Evolutionary conservation across 2,888 invertebrate genomes (phyloP), one percentile per base, ranked within the genome.

Genomic region (Xestia c-nigrum): DNA sequence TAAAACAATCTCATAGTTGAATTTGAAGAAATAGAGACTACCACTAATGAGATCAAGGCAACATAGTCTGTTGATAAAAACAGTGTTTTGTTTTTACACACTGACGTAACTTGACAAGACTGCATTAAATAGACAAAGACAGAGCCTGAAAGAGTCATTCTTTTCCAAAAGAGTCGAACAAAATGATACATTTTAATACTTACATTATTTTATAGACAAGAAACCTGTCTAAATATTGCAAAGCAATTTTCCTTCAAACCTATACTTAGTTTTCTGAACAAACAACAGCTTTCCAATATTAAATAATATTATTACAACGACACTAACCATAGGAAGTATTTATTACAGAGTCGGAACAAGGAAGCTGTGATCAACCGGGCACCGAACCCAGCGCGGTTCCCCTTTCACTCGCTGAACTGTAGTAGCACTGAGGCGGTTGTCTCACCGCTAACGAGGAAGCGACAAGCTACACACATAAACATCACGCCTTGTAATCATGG

Each of bases 391-490:
- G 70, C 64, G 64, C n/a, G n/a, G 43, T 64, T 87, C 84, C 86
- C 89, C 90, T 89, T 89, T 90, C 90, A 88, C 89, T 89, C 65
- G 74, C 40, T 77, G 80, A 80, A 80, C 84, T 80, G 66, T 57
- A 72, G 64, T 57, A 47, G 66, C 64, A 81, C 74, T 84, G 66
- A 77, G 59, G 63, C 64, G 4, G 14, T 1, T 7, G 64, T 43
- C 64, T 4, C 43, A 64, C 64, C n/a, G 64, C 0, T 3, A 57
- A 14, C 64, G 43, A 64, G 64, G 64, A 43, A 43, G 43, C 14
- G n/a, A 21, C 5, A n/a, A 10, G 21, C 21, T 61, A 59, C 14
- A 31, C 0, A 16, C 31, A 14, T 3, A 31, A 14, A 31, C 59
- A 31, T 31, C 59, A 59, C 61, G 38, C 19, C 19, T 38, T 61